Evolutionary conservation across 2,888 invertebrate genomes (phyloP).

Genomic region (Lottia scabra): DNA sequence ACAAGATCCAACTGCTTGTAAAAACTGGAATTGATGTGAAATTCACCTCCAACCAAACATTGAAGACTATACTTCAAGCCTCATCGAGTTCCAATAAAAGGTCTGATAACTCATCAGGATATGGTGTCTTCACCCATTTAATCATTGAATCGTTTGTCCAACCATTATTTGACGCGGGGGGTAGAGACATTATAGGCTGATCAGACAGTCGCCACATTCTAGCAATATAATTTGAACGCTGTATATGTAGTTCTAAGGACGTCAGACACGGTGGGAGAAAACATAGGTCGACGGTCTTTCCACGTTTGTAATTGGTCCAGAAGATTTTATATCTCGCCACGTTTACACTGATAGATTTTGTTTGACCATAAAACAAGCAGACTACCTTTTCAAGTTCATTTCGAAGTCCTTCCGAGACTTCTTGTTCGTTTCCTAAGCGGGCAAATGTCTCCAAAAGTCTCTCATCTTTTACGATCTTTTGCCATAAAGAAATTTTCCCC

Average conservation of each 20-base stretch:
- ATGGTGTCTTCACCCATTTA: too few relatives aligned
- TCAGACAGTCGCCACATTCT: not conserved
- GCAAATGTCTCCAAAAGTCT: not conserved
- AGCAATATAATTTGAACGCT: not conserved
- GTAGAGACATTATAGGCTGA: not conserved
- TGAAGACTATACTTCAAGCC: too few relatives aligned
- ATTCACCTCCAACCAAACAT: too few relatives aligned
- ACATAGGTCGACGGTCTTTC: not conserved
- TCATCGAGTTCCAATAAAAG: not conserved
- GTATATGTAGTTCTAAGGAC: not conserved
- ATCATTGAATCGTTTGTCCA: not conserved
- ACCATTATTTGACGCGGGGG: not conserved
- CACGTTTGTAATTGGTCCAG: not conserved
- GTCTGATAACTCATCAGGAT: not conserved
- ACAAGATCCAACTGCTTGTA: too few relatives aligned
- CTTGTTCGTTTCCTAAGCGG: not conserved
- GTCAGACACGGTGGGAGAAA: not conserved
- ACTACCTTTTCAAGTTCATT: not conserved
- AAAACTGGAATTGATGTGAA: too few relatives aligned
- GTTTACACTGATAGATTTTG: too few relatives aligned
- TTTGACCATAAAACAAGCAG: too few relatives aligned
- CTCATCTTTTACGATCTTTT: not conserved
- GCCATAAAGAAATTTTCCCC: not conserved
- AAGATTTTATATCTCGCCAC: not conserved
- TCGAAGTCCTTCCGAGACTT: not conserved